Conservation (phyloP, 2,888 invertebrate genomes). For the Clunio marinus region DNA sequence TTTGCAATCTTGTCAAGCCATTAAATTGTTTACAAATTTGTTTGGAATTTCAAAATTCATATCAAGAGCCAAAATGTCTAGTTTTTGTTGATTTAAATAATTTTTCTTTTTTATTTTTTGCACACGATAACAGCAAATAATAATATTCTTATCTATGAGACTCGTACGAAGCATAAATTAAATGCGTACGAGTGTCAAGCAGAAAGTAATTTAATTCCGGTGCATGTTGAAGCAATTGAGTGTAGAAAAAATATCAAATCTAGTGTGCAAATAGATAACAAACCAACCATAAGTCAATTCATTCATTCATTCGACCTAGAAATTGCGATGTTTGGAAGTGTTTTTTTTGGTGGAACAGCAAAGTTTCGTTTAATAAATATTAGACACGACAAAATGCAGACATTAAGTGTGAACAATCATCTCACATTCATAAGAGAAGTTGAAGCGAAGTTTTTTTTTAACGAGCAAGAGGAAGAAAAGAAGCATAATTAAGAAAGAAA, state of each 20-base stretch:
- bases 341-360: too few species aligned
- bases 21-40: constrained; percentile 4
- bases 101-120: too few species aligned
- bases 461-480: too few species aligned
- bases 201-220: neutral
- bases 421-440: neutral
- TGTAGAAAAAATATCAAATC: neutral
- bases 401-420: neutral
- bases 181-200: neutral
- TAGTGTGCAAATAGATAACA: constrained; percentile 14
- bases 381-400: neutral
- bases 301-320: constrained; percentile 3
- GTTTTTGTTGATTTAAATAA: too few species aligned
- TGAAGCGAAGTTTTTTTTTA: neutral
- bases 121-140: too few species aligned
- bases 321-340: too few species aligned
- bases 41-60: neutral
- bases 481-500: neutral
- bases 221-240: neutral
- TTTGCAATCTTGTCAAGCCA: constrained; percentile 13
- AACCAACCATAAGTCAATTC: neutral
- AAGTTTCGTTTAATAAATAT: neutral
- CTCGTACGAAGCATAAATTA: neutral
- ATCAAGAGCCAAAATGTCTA: too few species aligned
- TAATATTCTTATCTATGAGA: neutral